Evolutionary conservation across 2,797 vertebrate species (phyloP).

Genomic region (Natrix natrix): DNA sequence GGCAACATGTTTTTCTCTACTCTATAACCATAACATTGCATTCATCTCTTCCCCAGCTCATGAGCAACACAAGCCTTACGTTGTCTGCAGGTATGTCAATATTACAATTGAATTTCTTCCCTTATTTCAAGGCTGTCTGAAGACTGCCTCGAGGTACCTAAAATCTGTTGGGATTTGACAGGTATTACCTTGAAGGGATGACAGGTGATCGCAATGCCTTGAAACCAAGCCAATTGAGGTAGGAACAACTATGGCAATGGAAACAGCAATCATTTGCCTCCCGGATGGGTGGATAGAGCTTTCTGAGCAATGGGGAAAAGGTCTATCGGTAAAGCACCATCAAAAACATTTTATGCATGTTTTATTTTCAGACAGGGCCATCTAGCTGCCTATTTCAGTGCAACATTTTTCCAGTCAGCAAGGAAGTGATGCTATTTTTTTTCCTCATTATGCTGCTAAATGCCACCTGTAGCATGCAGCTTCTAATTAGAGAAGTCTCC

Average conservation of each 20-base stretch:
- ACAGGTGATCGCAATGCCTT: neutral
- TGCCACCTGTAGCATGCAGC: neutral
- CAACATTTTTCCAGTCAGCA: neutral
- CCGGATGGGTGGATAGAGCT: neutral
- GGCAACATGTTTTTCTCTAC: neutral
- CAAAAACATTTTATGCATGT: neutral
- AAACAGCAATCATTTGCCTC: neutral
- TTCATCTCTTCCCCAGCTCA: neutral
- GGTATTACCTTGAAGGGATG: neutral
- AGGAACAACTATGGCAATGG: neutral
- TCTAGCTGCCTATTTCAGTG: neutral
- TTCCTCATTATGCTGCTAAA: neutral
- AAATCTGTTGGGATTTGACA: neutral
- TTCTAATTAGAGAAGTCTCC: conserved; percentile 29
- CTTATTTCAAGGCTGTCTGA: neutral
- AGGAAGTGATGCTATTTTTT: neutral
- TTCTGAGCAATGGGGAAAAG: neutral
- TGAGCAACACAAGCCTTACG: neutral
- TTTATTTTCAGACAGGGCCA: neutral
- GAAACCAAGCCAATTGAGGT: neutral
- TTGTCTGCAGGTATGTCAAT: neutral
- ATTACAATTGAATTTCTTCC: neutral
- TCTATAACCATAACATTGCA: neutral
- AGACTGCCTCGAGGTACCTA: neutral
- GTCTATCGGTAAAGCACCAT: neutral